Evolutionary conservation across 2,113 vertebrate species (phyloP), one percentile per base, ranked within the genome.

Genomic region (Dasypus novemcinctus): DNA sequence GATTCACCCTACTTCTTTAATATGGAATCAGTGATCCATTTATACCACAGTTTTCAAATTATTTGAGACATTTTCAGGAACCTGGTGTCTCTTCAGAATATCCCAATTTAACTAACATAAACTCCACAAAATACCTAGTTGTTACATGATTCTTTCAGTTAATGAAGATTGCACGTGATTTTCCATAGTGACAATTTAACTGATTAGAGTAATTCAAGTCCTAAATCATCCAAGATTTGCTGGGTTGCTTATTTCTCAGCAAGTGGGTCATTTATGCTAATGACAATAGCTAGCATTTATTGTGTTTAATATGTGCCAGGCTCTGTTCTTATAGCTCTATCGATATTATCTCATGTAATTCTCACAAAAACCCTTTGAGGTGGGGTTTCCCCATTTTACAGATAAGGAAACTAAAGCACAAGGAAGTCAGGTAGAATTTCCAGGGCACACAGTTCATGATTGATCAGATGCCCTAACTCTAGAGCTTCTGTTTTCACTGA

Each of bases 1-100:
- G 91, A 93, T 83, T 92, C 87, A 84, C 10, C 27, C 36, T 74
- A 49, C 29, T 94, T 90, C 49, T 95, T 92, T 69, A 76, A 71
- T 94, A 12, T 71, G 68, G 66, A 95, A 66, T 91, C 72, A 54
- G 29, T 90, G 25, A 66, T 68, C 43, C 2, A 63, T 76, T 89
- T 93, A 74, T 68, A 84, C 13, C 2, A 2, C 78, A 87, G 88
- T 91, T 91, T 57, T 59, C 23, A 80, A 90, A 64, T 69, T 71
- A 82, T 69, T 72, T 78, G 46, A 83, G 57, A 91, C 46, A 66
- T 87, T 79, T 92, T 88, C 12, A 69, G 41, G 66, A 87, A 91
- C 36, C 52, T 76, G 18, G 4, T 87, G 17, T 76, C 61, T 84
- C 59, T 92, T 90, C 23, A 82, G 27, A 87, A 36, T 52, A 75